Base-by-base conservation (phyloP, 2,888 invertebrate species). In the Drosophila nigritarsus region DNA sequence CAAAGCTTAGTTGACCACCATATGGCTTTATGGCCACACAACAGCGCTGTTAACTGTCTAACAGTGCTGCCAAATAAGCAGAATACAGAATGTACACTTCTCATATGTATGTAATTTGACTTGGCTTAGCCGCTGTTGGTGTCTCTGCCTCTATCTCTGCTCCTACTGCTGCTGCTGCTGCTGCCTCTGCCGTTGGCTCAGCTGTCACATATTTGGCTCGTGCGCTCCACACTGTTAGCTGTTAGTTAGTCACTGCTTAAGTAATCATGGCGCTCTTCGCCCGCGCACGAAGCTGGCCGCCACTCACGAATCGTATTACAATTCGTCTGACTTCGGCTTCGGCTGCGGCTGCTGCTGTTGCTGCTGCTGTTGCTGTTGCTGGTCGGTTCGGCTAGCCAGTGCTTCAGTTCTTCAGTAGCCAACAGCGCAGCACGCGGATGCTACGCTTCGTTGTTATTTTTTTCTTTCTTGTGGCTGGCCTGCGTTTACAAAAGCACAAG, bases 341-440 rank as follows among this genome's bases (percentile, higher is more conserved):
- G 70, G 82, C 78, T 76, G 71, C 59, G 51, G 75, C 54, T 70
- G 68, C 38, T 61, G 64, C 20, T 50, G 54, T 9, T 54, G 62
- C n/a, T 40, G 66, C 30, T 65, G 69, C 50, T 51, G 42, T 42
- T 42, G 54, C 54, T 65, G 67, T 42, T 42, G 54, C 54, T 65
- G 67, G 49, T 60, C 65, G 62, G 70, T 65, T 81, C 71, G 78
- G 69, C 65, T 78, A 78, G 66, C 79, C 72, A 80, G 65, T 80
- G 81, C 83, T 83, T 81, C 67, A 87, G 85, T 89, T 85, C 85
- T 89, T 85, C 87, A 82, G 75, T 78, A 88, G 78, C 83, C 89
- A 83, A 83, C 84, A 78, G 72, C 74, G 82, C 81, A 88, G 72
- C 89, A 73, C 84, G 85, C 90, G 85, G 85, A 89, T 85, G 90